Conservation (phyloP, 2,888 invertebrate species). For the Drosophila borealis region DNA sequence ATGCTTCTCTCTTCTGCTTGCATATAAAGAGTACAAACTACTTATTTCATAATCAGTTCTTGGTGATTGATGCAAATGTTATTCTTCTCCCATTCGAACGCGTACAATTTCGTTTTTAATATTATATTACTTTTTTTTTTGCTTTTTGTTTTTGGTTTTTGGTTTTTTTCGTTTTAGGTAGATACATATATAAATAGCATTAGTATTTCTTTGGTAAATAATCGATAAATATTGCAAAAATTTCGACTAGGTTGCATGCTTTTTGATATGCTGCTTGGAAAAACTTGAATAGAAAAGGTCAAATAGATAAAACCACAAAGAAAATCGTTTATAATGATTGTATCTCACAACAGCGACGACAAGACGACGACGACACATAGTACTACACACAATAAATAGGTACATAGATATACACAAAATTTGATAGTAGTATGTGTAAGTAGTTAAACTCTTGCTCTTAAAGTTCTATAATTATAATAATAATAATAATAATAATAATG, state of each 20-base stretch:
- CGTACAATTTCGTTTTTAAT: constrained; percentile 28
- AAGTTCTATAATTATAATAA: constrained; percentile 26
- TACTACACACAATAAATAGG: constrained; percentile 62
- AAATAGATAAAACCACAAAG: constrained; percentile 34
- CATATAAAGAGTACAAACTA: constrained; percentile 84
- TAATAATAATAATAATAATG: constrained; percentile 28
- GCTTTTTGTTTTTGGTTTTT: not conserved
- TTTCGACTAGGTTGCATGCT: constrained; percentile 52
- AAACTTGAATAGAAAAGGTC: constrained; percentile 41
- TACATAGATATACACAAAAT: constrained; percentile 44
- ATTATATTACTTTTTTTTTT: not conserved
- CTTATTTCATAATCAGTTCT: constrained; percentile 85
- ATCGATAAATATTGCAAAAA: constrained; percentile 39
- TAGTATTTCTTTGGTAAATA: constrained; percentile 35
- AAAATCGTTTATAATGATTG: constrained; percentile 78
- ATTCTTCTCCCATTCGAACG: constrained; percentile 43
- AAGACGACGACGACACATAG: constrained; percentile 61
- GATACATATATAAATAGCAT: constrained; percentile 34
- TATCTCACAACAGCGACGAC: constrained; percentile 84
- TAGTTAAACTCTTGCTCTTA: constrained; percentile 35
- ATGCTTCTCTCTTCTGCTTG: constrained; percentile 34
- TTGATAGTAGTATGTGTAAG: constrained; percentile 7
- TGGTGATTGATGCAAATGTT: constrained; percentile 79
- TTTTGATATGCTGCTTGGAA: constrained; percentile 34
- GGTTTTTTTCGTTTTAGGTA: constrained; percentile 9